A percentile compares a stretch with the other conserved stretches of the same genome.
These are phyloP conservation scores for Drosophila gaucha DNA, from an alignment of 2,888 invertebrate species.

Conservation along the genomic window DNA sequence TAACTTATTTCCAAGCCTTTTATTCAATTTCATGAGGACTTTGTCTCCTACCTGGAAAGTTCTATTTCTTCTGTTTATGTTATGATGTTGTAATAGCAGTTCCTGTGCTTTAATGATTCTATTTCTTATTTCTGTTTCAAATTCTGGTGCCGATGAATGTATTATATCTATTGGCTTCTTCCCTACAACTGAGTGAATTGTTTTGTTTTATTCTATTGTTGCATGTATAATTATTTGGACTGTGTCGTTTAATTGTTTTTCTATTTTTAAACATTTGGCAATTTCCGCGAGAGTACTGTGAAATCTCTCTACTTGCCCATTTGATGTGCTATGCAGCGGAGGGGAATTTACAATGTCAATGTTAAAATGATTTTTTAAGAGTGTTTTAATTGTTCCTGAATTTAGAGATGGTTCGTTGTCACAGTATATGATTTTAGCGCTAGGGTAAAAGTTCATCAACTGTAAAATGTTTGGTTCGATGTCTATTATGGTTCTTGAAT, in stretches of 20 bases:
- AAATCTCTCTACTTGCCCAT: constrained; percentile 47
- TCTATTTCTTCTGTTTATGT: not conserved
- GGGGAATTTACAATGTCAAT: constrained; percentile 35
- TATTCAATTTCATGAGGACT: not conserved
- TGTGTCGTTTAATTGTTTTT: not conserved
- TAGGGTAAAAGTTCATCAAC: constrained; percentile 44
- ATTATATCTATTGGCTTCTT: not conserved
- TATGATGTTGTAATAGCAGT: not conserved
- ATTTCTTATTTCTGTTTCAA: not conserved
- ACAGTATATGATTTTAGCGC: constrained; percentile 49
- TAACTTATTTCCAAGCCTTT: not conserved
- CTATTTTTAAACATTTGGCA: constrained; percentile 5
- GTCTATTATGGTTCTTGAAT: constrained; percentile 46
- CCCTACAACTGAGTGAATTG: not conserved
- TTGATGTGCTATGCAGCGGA: constrained; percentile 43
- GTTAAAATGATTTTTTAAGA: constrained; percentile 10
- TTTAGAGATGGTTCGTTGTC: constrained; percentile 47
- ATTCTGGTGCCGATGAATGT: not conserved
- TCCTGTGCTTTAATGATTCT: not conserved
- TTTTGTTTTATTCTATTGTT: not conserved
- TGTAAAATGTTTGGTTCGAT: constrained; percentile 35
- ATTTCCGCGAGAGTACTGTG: too few relatives aligned
- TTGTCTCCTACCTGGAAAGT: not conserved
- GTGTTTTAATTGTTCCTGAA: constrained; percentile 17
- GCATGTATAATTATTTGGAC: not conserved